These are phyloP conservation scores for Melinopterus prodromus DNA, from an alignment of 2,888 invertebrate genomes.

Conservation along the genomic window DNA sequence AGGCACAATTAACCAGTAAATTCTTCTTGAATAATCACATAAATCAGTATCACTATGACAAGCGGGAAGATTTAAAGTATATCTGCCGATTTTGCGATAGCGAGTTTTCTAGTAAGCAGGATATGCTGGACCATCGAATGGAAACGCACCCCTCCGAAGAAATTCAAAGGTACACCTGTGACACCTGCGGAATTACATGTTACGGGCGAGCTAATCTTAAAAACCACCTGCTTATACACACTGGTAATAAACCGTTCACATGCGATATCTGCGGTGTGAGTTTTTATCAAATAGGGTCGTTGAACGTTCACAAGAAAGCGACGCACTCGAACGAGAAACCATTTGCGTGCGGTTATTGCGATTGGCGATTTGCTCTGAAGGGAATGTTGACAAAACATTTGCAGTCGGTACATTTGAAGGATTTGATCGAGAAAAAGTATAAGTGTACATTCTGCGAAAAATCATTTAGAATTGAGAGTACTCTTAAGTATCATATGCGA, in stretches of 20 bases:
- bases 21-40: conserved; percentile 11
- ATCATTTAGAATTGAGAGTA: conserved; percentile 33
- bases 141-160: conserved; percentile 10
- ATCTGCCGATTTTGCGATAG: conserved; percentile 10
- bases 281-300: conserved; percentile 11
- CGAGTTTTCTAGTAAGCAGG: neutral
- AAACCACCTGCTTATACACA: conserved; percentile 17
- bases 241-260: conserved; percentile 12
- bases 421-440: conserved; percentile 51
- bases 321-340: conserved; percentile 52
- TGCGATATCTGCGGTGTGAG: conserved; percentile 26
- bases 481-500: conserved; percentile 36
- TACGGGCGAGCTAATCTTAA: conserved; percentile 11
- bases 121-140: conserved; percentile 9
- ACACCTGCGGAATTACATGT: conserved; percentile 9
- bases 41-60: conserved; percentile 12
- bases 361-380: conserved; percentile 51
- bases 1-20: conserved; percentile 5
- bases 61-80: conserved; percentile 15
- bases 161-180: conserved; percentile 9
- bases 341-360: conserved; percentile 49
- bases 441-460: conserved; percentile 36
- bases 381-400: conserved; percentile 51
- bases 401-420: conserved; percentile 42
- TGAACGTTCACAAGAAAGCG: conserved; percentile 28